These are phyloP conservation scores for Epinotia ramella DNA, from an alignment of 2,888 invertebrate species.

Conservation along the genomic window DNA sequence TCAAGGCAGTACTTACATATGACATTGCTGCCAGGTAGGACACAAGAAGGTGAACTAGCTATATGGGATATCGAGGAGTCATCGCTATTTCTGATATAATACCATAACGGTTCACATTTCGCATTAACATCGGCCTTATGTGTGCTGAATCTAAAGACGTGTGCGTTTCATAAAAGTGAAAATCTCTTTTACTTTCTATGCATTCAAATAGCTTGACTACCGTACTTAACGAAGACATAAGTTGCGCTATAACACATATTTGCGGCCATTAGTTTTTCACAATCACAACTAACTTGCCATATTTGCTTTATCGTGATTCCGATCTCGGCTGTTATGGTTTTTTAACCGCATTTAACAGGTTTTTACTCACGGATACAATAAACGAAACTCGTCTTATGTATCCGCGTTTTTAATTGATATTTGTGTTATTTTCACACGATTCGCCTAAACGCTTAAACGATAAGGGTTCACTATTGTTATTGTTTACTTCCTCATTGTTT, in stretches of 20 bases:
- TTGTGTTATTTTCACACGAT: constrained; percentile 57
- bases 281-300: constrained; percentile 24
- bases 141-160: constrained; percentile 25
- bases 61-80: constrained; percentile 31
- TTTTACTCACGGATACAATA: constrained; percentile 55
- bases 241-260: constrained; percentile 27
- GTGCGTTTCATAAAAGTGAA: constrained; percentile 39
- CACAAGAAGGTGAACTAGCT: constrained; percentile 40
- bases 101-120: constrained; percentile 31
- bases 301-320: constrained; percentile 34
- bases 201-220: constrained; percentile 36
- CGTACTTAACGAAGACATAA: constrained; percentile 11
- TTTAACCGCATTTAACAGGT: constrained; percentile 53
- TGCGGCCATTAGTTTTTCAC: constrained; percentile 31
- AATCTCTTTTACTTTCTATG: constrained; percentile 46
- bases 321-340: constrained; percentile 48
- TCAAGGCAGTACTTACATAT: constrained; percentile 42
- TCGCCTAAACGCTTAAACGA: constrained; percentile 47
- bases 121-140: constrained; percentile 3
- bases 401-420: constrained; percentile 62
- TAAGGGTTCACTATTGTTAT: constrained; percentile 34
- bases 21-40: constrained; percentile 38
- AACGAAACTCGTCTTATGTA: constrained; percentile 50
- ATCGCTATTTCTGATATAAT: constrained; percentile 35
- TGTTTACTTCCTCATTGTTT: constrained; percentile 39